Base-by-base conservation (phyloP, 2,113 vertebrate species). In the Ceyx margarethae region DNA sequence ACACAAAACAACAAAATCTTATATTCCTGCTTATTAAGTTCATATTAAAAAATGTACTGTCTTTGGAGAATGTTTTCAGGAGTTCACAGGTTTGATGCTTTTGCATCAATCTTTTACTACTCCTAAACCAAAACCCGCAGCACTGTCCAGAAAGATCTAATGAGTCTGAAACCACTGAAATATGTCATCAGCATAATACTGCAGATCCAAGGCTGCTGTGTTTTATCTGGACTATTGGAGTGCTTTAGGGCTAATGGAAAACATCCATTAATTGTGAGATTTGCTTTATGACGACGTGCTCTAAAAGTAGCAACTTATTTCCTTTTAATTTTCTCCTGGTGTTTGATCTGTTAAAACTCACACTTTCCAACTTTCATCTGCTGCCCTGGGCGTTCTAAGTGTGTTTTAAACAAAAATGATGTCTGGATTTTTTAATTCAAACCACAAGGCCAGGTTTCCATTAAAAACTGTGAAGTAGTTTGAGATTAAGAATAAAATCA, bases 261-360 rank as follows among this genome's bases (percentile, higher is more conserved):
- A 48, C 61, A 74, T 54, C 31, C 73, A 51, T 88, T 88, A 88
- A 84, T 84, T 67, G 53, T 92, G 69, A 92, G 65, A 71, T 75
- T 67, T 75, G 48, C 48, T 96, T 78, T 71, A 72, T 46, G 75
- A n/a, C 3, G 0, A 56, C 53, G 25, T 56, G 33, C 61, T 94
- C 4, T 2, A 20, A 64, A 86, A 67, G 50, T 14, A 87, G 48
- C 57, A 88, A 83, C 50, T 87, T 81, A 68, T 29, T 89, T 82
- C 12, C 56, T 89, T 95, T 93, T 90, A 56, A 89, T 92, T 93
- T 76, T 53, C 69, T 88, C 64, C 56, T 83, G 37, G 17, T 90
- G 53, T 84, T 90, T 78, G 57, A 94, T 89, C 69, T 75, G 65
- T 75, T 90, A 89, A 81, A 62, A 62, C 15, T 84, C 73, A n/a